Evolutionary conservation across 2,113 vertebrate species (phyloP), one percentile per base, ranked within the genome.

Genomic region (Columba livia): DNA sequence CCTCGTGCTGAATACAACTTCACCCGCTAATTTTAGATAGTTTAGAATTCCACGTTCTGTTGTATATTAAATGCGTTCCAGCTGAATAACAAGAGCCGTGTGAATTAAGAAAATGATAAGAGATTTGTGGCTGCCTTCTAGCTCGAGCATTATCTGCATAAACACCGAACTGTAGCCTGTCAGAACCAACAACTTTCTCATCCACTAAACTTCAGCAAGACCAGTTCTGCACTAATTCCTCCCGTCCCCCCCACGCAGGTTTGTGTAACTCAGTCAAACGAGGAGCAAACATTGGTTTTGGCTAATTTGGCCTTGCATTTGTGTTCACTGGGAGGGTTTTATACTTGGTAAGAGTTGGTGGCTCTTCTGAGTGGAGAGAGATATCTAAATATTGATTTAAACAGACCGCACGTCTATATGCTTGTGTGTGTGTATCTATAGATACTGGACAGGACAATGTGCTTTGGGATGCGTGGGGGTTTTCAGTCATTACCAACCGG

Each of bases 1-100:
- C 70, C 89, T 71, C 73, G 6, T 83, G 89, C 86, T 66, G 66
- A 34, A 79, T 71, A 64, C 71, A 50, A 15, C 54, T 92, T 89
- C 40, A n/a, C 44, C 53, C 48, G 34, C 67, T 54, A 69, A 91
- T 96, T 97, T 86, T 69, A 88, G 81, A 12, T 65, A 38, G 71
- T 58, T 85, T 56, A 38, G 74, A 28, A 5, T 87, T 67, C 50
- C 40, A 26, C 61, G 11, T 79, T 3, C 15, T 79, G 44, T 48
- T 74, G 58, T 74, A 21, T 31, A 32, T 79, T 92, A 74, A 67
- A 66, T 34, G 69, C 12, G 48, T 79, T 84, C 44, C 74, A 78
- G 77, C 74, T 69, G 70, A 90, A 80, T 70, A 69, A 48, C 57
- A 72, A 93, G 66, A 26, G 61, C 70, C 54, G 18, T 28, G 53